Base-by-base conservation (phyloP, 23 tunicate species). In the Clavelina lepadiformis region DNA sequence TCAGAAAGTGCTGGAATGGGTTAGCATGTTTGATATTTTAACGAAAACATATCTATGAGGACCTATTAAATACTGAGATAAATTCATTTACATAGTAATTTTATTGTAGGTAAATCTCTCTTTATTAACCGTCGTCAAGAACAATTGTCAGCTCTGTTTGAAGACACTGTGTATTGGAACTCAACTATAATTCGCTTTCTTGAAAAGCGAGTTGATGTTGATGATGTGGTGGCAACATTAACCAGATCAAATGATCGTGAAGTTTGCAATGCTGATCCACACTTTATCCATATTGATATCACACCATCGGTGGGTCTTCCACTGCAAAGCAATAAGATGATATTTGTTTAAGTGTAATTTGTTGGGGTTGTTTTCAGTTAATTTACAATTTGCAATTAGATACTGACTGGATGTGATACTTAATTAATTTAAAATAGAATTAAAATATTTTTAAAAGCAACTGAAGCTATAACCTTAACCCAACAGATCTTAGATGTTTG, bases 41-140 rank as follows among this genome's bases (percentile, higher is more conserved):
- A n/a, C n/a, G n/a, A n/a, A n/a, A n/a, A n/a, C n/a, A n/a, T n/a
- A n/a, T n/a, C n/a, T n/a, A n/a, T n/a, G n/a, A n/a, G n/a, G n/a
- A n/a, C n/a, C n/a, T n/a, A n/a, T n/a, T n/a, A n/a, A n/a, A n/a
- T n/a, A n/a, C n/a, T n/a, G n/a, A n/a, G n/a, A n/a, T n/a, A n/a
- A n/a, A n/a, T n/a, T n/a, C n/a, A n/a, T n/a, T n/a, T n/a, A n/a
- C n/a, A n/a, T n/a, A n/a, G n/a, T n/a, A n/a, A 1, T 65, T 50
- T 53, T 68, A 20, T 37, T 55, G 54, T 28, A 79, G 85, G 85
- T n/a, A 79, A 79, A 47, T 69, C 77, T 18, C 77, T 79, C 11
- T 51, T 58, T 35, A 63, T 79, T 1, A 33, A 34, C 5, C 77
- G 77, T 38, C 26, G 65, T 21, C 23, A 49, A 25, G 70, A 69